These are phyloP conservation scores for Teleopsis dalmanni DNA, from an alignment of 1,140 invertebrate species.

Conservation along the genomic window DNA sequence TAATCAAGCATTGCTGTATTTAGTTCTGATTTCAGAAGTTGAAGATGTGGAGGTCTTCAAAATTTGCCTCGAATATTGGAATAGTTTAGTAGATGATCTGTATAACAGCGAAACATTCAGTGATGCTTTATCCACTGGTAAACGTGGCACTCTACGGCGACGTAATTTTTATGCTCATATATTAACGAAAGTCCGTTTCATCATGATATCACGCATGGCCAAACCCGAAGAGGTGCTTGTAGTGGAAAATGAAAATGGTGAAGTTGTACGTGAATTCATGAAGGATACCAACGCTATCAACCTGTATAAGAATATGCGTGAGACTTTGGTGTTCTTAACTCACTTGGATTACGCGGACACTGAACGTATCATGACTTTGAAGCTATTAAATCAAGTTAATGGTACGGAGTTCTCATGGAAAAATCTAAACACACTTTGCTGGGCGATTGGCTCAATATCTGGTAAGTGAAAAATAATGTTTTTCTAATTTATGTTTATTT, in stretches of 20 bases:
- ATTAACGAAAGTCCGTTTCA: slow-evolving; percentile 86
- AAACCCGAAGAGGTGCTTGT: slow-evolving; percentile 99
- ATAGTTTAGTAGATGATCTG: slow-evolving; percentile 81
- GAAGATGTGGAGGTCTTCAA: slow-evolving; percentile 99
- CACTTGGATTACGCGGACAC: slow-evolving; percentile 98
- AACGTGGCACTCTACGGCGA: slow-evolving; percentile 44
- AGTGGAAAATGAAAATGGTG: slow-evolving; percentile 99
- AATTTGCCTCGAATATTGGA: slow-evolving; percentile 99
- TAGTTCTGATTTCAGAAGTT: slow-evolving; percentile 95
- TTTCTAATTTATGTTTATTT: neutral
- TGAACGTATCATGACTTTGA: slow-evolving; percentile 98
- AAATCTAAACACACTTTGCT: slow-evolving; percentile 98
- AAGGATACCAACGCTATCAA: slow-evolving; percentile 99
- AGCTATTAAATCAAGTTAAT: slow-evolving; percentile 98
- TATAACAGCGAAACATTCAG: slow-evolving; percentile 68
- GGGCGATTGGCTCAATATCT: slow-evolving; percentile 99
- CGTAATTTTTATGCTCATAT: slow-evolving; percentile 71
- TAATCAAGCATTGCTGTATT: slow-evolving; percentile 81
- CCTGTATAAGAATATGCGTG: slow-evolving; percentile 99
- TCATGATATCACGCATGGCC: slow-evolving; percentile 99
- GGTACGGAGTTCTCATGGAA: slow-evolving; percentile 99
- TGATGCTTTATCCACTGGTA: slow-evolving; percentile 44
- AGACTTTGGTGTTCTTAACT: slow-evolving; percentile 96
- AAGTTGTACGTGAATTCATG: slow-evolving; percentile 99
- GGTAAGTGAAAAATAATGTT: slow-evolving; percentile 48